phyloP scores from a whole-genome alignment of 2,888 invertebrate genomes.

The Pteria penguin region DNA sequence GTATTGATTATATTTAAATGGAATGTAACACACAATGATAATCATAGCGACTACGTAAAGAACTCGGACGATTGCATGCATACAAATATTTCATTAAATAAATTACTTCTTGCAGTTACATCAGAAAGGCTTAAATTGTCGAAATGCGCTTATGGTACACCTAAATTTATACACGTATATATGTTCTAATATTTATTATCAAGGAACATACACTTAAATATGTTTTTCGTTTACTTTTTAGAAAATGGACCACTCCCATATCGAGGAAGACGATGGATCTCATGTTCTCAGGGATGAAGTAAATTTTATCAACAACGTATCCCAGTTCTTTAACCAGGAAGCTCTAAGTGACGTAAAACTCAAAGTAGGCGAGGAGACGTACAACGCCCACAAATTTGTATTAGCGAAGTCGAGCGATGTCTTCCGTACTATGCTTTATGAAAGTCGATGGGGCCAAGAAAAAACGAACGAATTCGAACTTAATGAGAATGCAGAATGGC shows the following conservation, averaged over 20 bases:
- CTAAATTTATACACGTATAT: too few relatives aligned
- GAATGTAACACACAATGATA: too few relatives aligned
- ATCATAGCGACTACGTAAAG: too few relatives aligned
- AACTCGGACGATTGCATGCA: too few relatives aligned
- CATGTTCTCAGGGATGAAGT: conserved; percentile 73
- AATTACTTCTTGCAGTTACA: too few relatives aligned
- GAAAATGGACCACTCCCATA: conserved; percentile 32
- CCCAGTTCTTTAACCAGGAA: conserved; percentile 77
- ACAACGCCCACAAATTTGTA: conserved; percentile 78
- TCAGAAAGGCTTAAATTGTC: too few relatives aligned
- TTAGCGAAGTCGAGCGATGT: conserved; percentile 80
- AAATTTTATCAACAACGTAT: conserved; percentile 77
- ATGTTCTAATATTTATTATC: too few relatives aligned
- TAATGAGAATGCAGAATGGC: conserved; percentile 77
- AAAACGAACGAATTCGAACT: conserved; percentile 71
- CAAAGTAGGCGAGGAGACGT: conserved; percentile 68
- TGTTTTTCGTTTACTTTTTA: conserved; percentile 17
- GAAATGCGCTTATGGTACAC: too few relatives aligned
- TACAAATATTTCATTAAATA: too few relatives aligned
- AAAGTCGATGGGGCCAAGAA: conserved; percentile 72
- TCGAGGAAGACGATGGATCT: conserved; percentile 37
- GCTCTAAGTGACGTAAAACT: conserved; percentile 76
- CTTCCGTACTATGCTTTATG: conserved; percentile 79
- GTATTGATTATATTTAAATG: too few relatives aligned
- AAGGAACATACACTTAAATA: too few relatives aligned